Evolutionary conservation across 92 coral and sea anemone species (phyloP), one percentile per base, ranked within the genome.

Genomic region (Virgularia gustaviana): DNA sequence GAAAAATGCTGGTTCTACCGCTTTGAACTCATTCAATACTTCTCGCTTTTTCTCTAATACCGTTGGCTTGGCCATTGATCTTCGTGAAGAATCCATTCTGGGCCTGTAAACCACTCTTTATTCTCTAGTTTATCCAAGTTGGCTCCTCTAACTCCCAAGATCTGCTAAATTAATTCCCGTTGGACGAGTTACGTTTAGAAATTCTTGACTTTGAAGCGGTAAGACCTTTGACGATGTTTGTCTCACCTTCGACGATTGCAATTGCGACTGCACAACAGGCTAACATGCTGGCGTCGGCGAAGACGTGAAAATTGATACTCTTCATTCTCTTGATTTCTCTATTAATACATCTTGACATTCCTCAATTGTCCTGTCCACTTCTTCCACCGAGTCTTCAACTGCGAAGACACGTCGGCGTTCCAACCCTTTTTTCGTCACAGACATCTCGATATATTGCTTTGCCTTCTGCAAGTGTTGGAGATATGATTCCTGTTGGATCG

Each of bases 131-230:
- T 56, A 4, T 20, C 36, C 36, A 56, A 3, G 9, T 38, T 22
- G 33, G 36, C 63, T 56, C 36, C 63, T 29, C 36, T 3, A n/a
- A 27, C 63, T 56, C 5, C 36, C 63, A 19, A 56, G 23, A 29
- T 56, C 34, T 7, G 63, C 36, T 2, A 15, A 24, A 3, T 54
- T 9, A 6, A 10, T n/a, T 10, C 10, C 15, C 11, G 25, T 54
- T 2, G 79, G 79, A 61, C 71, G 58, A 29, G 24, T 57, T 70
- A 49, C 81, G 63, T 63, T 77, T 64, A 19, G 77, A 78, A 39
- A 78, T 66, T 11, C 82, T 24, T 1, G 78, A 78, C 45, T 78
- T 58, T 9, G 71, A 57, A 23, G 78, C 59, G 4, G 59, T 23
- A 5, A 78, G 41, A 10, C 78, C 61, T 43, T 70, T 54, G 67